Evolutionary conservation across 92 coral and sea anemone genomes (phyloP), one percentile per base, ranked within the genome.

Genomic region (Chrysogorgia sp.): DNA sequence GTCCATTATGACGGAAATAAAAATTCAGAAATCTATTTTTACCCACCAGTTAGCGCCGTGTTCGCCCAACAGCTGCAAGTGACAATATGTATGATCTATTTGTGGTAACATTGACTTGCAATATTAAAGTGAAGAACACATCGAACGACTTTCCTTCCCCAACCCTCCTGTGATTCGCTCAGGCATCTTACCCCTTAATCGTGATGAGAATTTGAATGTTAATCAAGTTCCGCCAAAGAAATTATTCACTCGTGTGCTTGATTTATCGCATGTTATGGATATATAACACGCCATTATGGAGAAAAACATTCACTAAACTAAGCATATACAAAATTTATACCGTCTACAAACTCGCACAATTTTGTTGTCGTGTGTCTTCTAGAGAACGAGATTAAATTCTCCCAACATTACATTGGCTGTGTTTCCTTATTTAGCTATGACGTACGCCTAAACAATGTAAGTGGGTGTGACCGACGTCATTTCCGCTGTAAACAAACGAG

Each of bases 1-100:
- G 59, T 69, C 59, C 55, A 69, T 69, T 69, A 69, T 69, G 97
- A 93, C 98, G 98, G 98, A 93, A 93, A 93, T 93, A 93, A 93
- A 90, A 93, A 91, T 93, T 86, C 97, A 93, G 75, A 91, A 90
- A 90, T 87, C 98, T 93, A 93, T 93, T 93, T 93, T 91, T 93
- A 93, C 98, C 98, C 97, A 93, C 98, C 98, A 93, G 96, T 91
- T 77, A 80, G 79, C 76, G 79, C 77, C 68, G 83, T 79, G 92
- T 86, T 90, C 88, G 85, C 88, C 82, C 83, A 89, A 89, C 98
- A 93, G 98, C 96, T 93, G 98, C 93, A 71, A 69, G 80, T 89
- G 88, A 93, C 97, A 92, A 91, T 90, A 81, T 86, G 88, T 74
- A 69, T 77, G 93, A 83, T 83, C 96, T 93, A 93, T 93, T 93